Evolutionary conservation across 2,113 vertebrate genomes (phyloP).

Genomic region (Bostrychus sinensis): DNA sequence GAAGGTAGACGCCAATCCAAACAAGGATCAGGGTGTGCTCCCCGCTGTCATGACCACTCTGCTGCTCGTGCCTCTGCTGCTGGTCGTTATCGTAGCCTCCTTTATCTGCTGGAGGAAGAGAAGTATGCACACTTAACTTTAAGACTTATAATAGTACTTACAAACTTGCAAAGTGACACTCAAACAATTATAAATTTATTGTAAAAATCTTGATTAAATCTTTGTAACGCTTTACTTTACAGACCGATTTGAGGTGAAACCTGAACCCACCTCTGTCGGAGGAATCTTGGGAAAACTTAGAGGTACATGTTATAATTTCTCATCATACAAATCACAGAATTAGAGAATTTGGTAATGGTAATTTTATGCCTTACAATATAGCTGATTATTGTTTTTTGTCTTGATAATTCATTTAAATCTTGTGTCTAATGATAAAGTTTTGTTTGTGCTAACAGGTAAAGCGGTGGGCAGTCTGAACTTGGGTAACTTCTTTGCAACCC

Average conservation of each 20-base stretch:
- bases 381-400: no score
- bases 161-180: no score
- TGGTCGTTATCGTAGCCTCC: conserved; percentile 83
- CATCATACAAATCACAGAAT: background rate
- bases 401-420: no score
- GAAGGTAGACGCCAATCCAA: conserved; percentile 67
- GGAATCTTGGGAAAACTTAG: conserved; percentile 91
- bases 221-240: conserved; percentile 40
- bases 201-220: no score
- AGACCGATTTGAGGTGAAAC: conserved; percentile 87
- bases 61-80: conserved; percentile 86
- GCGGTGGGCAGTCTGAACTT: conserved; percentile 88
- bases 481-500: conserved; percentile 94
- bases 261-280: conserved; percentile 83
- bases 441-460: conserved; percentile 80
- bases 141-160: no score
- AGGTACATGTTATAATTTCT: conserved; percentile 74
- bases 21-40: conserved; percentile 77
- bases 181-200: no score
- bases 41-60: conserved; percentile 88
- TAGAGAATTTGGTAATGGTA: no score
- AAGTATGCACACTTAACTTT: conserved; percentile 72
- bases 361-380: no score
- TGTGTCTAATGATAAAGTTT: background rate
- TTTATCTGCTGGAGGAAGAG: conserved; percentile 91